Evolutionary conservation across 1,140 invertebrate species (phyloP), one percentile per base, ranked within the genome.

Genomic region (Forficula auricularia): DNA sequence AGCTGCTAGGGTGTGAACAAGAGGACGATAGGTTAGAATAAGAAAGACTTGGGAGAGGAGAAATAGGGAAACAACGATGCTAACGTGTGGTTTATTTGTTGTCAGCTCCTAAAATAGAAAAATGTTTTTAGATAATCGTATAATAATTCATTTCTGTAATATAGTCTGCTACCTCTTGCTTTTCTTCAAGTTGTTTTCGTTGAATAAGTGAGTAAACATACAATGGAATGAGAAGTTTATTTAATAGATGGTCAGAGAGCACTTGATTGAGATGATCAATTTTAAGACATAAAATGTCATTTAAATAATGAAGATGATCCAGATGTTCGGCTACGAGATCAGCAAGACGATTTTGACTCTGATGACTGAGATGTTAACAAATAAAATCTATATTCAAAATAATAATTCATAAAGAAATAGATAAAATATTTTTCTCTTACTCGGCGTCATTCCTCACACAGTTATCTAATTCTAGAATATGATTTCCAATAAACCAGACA

Each of bases 401-500:
- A 40, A 16, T 31, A 32, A 37, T 18, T 32, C 31, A 42, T 8
- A 13, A 16, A 14, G 20, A 15, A 15, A 3, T 6, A 27, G 10
- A 27, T 6, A 27, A 4, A 27, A 27, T 6, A 27, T 27, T 27
- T 6, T 6, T 27, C 10, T 27, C 79, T 79, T 69, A 94, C 88
- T 94, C 88, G 40, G 83, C 82, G 66, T 92, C 88, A 57, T 88
- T 87, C 54, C 89, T 72, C 19, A 98, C 86, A 67, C 92, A 98
- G 3, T 75, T 75, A 62, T 99, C 91, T 38, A 99, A 64, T 62
- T 98, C 91, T 45, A 97, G 67, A 44, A 97, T 91, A 61, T 98
- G 92, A 66, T 92, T 94, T 38, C 92, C 94, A 58, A 99, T 96
- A 56, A 97, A 96, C 88, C 91, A 96, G n/a, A 97, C 91, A 18